These are phyloP conservation scores for Netelia fuscicornis DNA, from an alignment of 2,888 invertebrate genomes.

Conservation along the genomic window DNA sequence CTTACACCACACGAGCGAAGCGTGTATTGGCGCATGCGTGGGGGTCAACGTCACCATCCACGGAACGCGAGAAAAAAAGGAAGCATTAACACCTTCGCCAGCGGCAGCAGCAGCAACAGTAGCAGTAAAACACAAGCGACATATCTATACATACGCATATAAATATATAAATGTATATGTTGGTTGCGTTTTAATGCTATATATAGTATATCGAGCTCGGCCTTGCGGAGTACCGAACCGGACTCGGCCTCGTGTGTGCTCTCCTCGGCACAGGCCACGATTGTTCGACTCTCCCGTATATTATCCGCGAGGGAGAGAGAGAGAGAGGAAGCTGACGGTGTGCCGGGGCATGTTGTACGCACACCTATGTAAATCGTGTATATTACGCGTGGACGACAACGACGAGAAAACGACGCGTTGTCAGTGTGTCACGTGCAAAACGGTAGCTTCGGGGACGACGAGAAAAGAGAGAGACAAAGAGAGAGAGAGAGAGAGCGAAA, in stretches of 20 bases:
- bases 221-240: constrained; percentile 54
- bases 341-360: neutral
- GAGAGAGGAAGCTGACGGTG: neutral
- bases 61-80: constrained; percentile 31
- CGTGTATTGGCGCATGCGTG: constrained; percentile 8
- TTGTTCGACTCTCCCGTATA: constrained; percentile 55
- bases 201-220: constrained; percentile 33
- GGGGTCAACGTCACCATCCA: constrained; percentile 23
- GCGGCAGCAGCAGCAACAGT: constrained; percentile 19
- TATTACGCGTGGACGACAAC: constrained; percentile 6
- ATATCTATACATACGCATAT: neutral
- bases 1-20: neutral
- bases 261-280: constrained; percentile 32
- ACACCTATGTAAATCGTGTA: neutral
- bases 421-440: constrained; percentile 69
- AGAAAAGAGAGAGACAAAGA: neutral
- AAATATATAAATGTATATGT: neutral
- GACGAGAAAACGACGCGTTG: constrained; percentile 45
- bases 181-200: neutral
- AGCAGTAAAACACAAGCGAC: constrained; percentile 42
- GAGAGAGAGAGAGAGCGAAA: constrained; percentile 11
- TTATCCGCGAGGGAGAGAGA: neutral
- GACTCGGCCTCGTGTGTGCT: constrained; percentile 47
- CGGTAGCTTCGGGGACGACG: constrained; percentile 52
- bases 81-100: constrained; percentile 53